Evolutionary conservation across 2,888 invertebrate species (phyloP).

Genomic region (Rapana venosa): DNA sequence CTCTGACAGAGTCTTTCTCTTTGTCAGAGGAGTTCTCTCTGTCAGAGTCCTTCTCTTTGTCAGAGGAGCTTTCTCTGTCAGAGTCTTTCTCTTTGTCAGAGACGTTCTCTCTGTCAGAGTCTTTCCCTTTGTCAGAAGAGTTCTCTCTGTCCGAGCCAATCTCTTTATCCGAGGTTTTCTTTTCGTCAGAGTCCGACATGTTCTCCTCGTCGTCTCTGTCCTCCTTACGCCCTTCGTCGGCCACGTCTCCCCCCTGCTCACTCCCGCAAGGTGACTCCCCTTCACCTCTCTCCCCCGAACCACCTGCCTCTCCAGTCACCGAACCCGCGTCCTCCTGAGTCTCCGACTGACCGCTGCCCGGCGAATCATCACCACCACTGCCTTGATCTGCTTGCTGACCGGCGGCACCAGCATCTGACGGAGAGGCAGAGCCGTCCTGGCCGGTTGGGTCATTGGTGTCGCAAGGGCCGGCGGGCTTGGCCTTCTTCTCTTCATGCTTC

Average conservation of each 20-base stretch:
- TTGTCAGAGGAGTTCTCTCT: background rate
- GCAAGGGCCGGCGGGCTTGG: background rate
- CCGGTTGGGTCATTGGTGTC: background rate
- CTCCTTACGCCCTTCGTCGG: background rate
- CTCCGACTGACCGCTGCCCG: background rate
- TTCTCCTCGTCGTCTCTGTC: too few species aligned
- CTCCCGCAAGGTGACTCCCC: background rate
- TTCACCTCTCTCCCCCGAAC: background rate
- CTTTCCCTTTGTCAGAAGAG: too few species aligned
- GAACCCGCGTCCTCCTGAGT: background rate
- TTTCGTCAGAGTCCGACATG: too few species aligned
- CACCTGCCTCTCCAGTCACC: background rate
- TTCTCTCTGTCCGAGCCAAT: too few species aligned
- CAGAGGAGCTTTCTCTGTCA: too few species aligned
- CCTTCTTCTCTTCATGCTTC: background rate
- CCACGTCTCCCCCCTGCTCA: background rate
- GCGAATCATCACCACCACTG: too few species aligned
- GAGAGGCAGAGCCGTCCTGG: constrained; percentile 32
- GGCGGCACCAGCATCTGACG: constrained; percentile 3
- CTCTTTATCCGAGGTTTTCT: too few species aligned
- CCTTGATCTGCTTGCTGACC: background rate
- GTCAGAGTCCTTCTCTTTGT: too few species aligned
- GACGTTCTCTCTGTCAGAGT: too few species aligned
- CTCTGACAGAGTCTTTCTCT: background rate
- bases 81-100: too few species aligned